These are phyloP conservation scores for Clarias pachynema DNA, from an alignment of 2,797 vertebrate species.

Conservation along the genomic window DNA sequence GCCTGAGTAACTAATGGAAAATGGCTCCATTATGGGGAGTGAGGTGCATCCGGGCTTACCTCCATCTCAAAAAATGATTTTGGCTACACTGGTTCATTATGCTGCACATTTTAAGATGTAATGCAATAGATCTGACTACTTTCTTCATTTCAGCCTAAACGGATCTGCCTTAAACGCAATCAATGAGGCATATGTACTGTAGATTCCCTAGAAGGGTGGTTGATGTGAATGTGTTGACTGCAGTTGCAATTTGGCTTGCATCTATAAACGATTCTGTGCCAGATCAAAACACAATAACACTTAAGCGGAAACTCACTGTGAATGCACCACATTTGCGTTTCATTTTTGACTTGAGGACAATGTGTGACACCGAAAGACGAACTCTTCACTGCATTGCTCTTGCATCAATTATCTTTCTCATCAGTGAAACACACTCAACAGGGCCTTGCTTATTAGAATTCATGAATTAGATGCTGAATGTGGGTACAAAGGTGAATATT, in stretches of 20 bases:
- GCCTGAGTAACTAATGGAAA: neutral
- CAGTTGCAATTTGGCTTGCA: constrained; percentile 7
- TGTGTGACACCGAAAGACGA: neutral
- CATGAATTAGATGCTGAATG: neutral
- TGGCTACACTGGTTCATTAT: neutral
- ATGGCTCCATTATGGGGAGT: neutral
- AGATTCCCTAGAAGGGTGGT: neutral
- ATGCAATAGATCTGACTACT: neutral
- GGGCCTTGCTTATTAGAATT: neutral
- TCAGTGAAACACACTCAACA: neutral
- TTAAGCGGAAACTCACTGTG: neutral
- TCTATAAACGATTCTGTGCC: neutral
- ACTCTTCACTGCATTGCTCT: neutral
- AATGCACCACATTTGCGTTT: neutral
- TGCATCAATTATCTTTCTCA: neutral
- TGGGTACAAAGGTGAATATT: neutral
- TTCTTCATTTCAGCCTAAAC: neutral
- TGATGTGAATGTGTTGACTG: neutral
- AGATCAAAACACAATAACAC: neutral
- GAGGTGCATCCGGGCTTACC: neutral
- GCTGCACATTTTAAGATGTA: neutral
- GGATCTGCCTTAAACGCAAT: neutral
- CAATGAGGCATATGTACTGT: constrained; percentile 13
- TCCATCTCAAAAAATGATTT: neutral
- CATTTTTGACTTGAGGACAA: neutral